phyloP scores from a whole-genome alignment of 2,113 vertebrate genomes.

The Rhombomys opimus region DNA sequence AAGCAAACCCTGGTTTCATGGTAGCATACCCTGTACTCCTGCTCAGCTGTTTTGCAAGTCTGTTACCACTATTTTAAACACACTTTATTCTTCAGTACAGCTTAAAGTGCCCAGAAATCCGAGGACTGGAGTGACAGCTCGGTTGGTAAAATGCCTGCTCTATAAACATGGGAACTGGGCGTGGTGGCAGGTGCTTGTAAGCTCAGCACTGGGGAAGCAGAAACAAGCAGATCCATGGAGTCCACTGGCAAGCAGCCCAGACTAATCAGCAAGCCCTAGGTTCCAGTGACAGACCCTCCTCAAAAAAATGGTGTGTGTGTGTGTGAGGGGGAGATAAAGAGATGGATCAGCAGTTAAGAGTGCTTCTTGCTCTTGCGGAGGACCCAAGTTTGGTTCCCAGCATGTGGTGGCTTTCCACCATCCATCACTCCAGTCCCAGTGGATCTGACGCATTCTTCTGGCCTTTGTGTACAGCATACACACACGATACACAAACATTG shows the following conservation, averaged over 20 bases:
- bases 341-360: neutral
- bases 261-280: neutral
- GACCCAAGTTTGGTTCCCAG: neutral
- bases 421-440: neutral
- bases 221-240: too few relatives aligned
- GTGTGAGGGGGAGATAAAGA: too few relatives aligned
- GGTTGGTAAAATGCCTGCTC: neutral
- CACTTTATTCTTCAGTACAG: neutral
- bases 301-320: neutral
- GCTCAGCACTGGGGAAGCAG: neutral
- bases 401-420: neutral
- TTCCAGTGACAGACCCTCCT: neutral
- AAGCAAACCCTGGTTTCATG: neutral
- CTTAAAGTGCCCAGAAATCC: neutral
- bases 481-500: neutral
- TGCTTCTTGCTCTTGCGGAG: neutral
- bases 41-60: neutral
- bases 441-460: neutral
- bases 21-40: neutral
- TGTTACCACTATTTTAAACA: slow-evolving; percentile 15
- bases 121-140: neutral
- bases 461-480: neutral
- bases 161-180: neutral
- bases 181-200: too few relatives aligned
- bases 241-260: neutral